phyloP scores from a whole-genome alignment of 2,888 invertebrate species.

The Chymomyza fuscimana region DNA sequence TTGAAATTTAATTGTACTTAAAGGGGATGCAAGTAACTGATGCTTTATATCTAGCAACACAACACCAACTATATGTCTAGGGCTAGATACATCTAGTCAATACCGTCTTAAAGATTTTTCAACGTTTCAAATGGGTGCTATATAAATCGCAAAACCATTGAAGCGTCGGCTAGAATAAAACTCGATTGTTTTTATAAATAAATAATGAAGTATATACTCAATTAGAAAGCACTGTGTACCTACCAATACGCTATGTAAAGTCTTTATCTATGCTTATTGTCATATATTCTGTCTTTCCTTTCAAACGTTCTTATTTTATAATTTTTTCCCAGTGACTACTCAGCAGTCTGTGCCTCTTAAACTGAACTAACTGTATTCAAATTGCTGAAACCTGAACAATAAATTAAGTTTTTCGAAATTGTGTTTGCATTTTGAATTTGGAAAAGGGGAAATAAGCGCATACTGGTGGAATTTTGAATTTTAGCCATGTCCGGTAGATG shows the following conservation, averaged over 20 bases:
- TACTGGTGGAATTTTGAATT: neutral
- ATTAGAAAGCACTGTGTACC: slow-evolving; percentile 59
- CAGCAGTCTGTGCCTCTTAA: slow-evolving; percentile 41
- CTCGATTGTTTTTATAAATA: slow-evolving; percentile 64
- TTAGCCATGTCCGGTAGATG: slow-evolving; percentile 25
- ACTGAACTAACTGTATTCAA: slow-evolving; percentile 57
- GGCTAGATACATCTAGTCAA: slow-evolving; percentile 80
- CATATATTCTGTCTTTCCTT: slow-evolving; percentile 25
- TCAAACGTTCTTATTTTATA: slow-evolving; percentile 20
- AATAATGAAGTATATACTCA: slow-evolving; percentile 65
- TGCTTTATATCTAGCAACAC: slow-evolving; percentile 73
- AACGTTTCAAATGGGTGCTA: slow-evolving; percentile 56
- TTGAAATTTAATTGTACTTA: slow-evolving; percentile 50
- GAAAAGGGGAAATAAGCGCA: slow-evolving; percentile 33
- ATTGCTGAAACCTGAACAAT: slow-evolving; percentile 60
- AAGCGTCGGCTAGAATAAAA: slow-evolving; percentile 58
- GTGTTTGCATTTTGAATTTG: slow-evolving; percentile 14
- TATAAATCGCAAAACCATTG: slow-evolving; percentile 40
- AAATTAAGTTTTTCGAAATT: slow-evolving; percentile 67
- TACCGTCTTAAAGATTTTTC: slow-evolving; percentile 68
- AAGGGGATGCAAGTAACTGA: slow-evolving; percentile 53
- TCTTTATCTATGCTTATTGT: slow-evolving; percentile 41
- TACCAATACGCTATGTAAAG: slow-evolving; percentile 40
- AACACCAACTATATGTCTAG: slow-evolving; percentile 75
- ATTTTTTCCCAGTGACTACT: slow-evolving; percentile 28